Percentiles rank a stretch among this genome's conserved stretches.
Conservation (phyloP, 2,113 vertebrate genomes). For the Rhagologus leucostigma region DNA sequence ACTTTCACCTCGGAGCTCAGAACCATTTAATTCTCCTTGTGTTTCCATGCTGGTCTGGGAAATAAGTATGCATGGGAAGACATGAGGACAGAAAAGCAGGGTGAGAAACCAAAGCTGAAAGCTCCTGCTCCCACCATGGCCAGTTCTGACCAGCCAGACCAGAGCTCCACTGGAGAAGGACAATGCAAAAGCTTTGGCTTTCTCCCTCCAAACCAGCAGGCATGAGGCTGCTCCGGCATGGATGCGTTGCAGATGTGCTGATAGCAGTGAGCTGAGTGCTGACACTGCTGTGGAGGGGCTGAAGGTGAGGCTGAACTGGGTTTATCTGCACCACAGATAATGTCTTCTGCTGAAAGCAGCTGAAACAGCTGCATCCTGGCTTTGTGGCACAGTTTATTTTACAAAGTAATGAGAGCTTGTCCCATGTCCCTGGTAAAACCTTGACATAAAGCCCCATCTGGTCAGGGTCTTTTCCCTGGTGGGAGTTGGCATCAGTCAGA, state of each 20-base stretch:
- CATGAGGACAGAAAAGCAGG: neutral
- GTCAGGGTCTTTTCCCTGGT: neutral
- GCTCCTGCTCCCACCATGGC: neutral
- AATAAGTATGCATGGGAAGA: neutral
- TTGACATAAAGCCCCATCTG: neutral
- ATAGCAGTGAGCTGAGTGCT: constrained; percentile 28
- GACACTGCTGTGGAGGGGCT: neutral
- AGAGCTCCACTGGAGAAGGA: neutral
- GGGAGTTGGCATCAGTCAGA: neutral
- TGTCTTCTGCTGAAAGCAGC: neutral
- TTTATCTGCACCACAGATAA: constrained; percentile 17
- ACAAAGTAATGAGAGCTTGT: neutral
- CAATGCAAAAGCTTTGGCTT: neutral
- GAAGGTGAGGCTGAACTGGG: neutral
- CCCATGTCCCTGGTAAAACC: neutral
- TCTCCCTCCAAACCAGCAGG: neutral
- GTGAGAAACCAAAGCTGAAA: neutral
- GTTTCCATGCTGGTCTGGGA: neutral
- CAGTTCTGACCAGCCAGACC: neutral
- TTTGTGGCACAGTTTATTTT: neutral
- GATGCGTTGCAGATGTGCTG: constrained; percentile 17
- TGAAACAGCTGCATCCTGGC: neutral
- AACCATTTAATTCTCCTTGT: neutral
- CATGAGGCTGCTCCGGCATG: neutral
- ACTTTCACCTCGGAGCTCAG: neutral